phyloP scores from a whole-genome alignment of 1,140 invertebrate species.

The Wasmannia auropunctata region DNA sequence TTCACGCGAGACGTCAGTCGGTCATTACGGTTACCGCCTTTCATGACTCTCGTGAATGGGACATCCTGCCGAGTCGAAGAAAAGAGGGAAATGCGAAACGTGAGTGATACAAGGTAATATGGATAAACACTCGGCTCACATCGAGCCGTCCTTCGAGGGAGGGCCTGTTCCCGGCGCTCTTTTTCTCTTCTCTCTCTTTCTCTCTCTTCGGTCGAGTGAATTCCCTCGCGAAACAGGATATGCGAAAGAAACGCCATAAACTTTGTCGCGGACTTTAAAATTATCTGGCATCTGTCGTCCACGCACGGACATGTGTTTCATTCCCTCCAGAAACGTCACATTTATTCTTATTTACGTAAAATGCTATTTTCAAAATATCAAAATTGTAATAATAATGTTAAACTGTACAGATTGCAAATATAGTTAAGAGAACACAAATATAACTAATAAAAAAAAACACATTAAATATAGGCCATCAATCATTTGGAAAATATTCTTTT shows the following conservation, averaged over 20 bases:
- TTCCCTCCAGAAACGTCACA: not conserved
- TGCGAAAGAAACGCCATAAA: slow-evolving; percentile 18
- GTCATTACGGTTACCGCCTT: slow-evolving; percentile 58
- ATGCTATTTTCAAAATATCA: not conserved
- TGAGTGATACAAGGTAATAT: slow-evolving; percentile 3
- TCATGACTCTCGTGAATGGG: slow-evolving; percentile 68
- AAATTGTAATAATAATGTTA: not conserved
- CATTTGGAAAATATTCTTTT: not conserved
- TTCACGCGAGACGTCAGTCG: slow-evolving; percentile 50
- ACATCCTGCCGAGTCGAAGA: slow-evolving; percentile 69
- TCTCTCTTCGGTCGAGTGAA: not conserved
- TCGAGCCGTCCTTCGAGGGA: slow-evolving; percentile 26
- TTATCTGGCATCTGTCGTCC: slow-evolving; percentile 28
- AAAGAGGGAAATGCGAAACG: slow-evolving; percentile 41
- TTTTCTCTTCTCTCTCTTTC: no score
- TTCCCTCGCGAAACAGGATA: slow-evolving; percentile 40
- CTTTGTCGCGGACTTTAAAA: not conserved
- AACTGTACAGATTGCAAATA: not conserved
- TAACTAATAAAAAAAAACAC: not conserved
- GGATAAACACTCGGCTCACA: slow-evolving; percentile 30
- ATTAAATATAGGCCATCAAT: not conserved
- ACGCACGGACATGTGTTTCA: not conserved
- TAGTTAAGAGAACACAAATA: no score
- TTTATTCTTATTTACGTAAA: not conserved
- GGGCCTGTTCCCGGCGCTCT: not conserved